Evolutionary conservation across 2,888 invertebrate species (phyloP).

Genomic region (Apamea sordens): DNA sequence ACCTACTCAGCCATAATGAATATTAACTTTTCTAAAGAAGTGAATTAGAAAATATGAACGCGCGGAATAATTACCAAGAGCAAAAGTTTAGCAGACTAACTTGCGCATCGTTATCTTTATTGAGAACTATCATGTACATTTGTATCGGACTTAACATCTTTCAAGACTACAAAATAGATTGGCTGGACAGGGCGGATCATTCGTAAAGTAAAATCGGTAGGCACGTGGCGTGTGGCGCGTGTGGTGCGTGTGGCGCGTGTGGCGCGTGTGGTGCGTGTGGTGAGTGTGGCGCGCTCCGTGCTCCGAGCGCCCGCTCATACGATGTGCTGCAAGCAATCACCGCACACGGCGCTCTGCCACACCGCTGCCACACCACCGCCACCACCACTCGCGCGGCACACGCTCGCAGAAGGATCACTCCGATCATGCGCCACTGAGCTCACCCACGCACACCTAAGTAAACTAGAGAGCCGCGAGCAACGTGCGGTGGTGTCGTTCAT

Average conservation of each 20-base stretch:
- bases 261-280: background rate
- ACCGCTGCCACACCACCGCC: background rate
- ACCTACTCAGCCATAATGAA: background rate
- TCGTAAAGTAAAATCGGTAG: background rate
- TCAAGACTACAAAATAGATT: background rate
- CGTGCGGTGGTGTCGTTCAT: background rate
- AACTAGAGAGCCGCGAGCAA: background rate
- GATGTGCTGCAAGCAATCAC: background rate
- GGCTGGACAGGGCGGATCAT: background rate
- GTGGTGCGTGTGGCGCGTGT: too few relatives aligned
- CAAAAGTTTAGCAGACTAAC: background rate
- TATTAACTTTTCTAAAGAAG: slow-evolving; percentile 20
- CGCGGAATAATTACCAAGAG: background rate
- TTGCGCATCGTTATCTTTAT: background rate
- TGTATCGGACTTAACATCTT: background rate
- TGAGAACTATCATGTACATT: background rate
- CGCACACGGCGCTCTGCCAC: background rate
- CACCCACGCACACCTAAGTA: background rate
- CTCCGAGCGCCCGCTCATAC: background rate
- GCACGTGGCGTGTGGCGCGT: background rate
- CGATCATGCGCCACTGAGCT: background rate
- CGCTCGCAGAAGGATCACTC: background rate
- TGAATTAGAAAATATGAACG: slow-evolving; percentile 12
- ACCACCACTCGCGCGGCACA: too few relatives aligned
- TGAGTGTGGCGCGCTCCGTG: background rate